phyloP scores from a whole-genome alignment of 2,888 invertebrate species.

The Adela reaumurella region DNA sequence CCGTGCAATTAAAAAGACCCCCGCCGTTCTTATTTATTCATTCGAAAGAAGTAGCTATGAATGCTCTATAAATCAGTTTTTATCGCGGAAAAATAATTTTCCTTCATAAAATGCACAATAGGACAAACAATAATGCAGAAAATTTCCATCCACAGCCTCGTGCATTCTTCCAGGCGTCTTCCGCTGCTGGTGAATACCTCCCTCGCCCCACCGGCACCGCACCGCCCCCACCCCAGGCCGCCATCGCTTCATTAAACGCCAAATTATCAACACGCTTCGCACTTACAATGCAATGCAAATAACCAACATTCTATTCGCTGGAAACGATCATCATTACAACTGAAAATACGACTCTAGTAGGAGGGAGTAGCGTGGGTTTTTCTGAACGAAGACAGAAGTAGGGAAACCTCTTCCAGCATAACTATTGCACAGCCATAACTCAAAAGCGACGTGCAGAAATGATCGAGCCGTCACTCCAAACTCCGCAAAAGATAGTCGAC shows the following conservation, averaged over 20 bases:
- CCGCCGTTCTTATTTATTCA: too few relatives aligned
- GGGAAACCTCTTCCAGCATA: too few relatives aligned
- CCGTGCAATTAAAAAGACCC: too few relatives aligned
- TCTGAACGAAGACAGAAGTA: too few relatives aligned
- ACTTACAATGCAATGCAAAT: constrained; percentile 32
- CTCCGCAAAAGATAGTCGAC: too few relatives aligned
- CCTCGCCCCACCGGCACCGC: too few relatives aligned
- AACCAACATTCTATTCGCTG: constrained; percentile 21
- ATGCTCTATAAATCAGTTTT: too few relatives aligned
- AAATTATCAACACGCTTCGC: constrained; percentile 46
- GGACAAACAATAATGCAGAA: constrained; percentile 46
- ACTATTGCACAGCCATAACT: constrained; percentile 25
- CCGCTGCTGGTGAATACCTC: constrained; percentile 28
- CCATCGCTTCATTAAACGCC: constrained; percentile 47
- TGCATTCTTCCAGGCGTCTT: constrained; percentile 43
- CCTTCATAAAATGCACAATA: constrained; percentile 43
- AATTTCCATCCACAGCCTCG: constrained; percentile 39
- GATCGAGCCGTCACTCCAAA: constrained; percentile 18
- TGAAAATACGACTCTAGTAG: too few relatives aligned
- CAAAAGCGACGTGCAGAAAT: constrained; percentile 29
- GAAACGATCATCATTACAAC: too few relatives aligned
- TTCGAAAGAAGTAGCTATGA: too few relatives aligned
- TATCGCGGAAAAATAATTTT: too few relatives aligned
- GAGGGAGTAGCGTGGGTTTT: too few relatives aligned
- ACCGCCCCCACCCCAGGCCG: constrained; percentile 13